Evolutionary conservation across 2,888 invertebrate genomes (phyloP), one percentile per base, ranked within the genome.

Genomic region (Tenthredo distinguenda): DNA sequence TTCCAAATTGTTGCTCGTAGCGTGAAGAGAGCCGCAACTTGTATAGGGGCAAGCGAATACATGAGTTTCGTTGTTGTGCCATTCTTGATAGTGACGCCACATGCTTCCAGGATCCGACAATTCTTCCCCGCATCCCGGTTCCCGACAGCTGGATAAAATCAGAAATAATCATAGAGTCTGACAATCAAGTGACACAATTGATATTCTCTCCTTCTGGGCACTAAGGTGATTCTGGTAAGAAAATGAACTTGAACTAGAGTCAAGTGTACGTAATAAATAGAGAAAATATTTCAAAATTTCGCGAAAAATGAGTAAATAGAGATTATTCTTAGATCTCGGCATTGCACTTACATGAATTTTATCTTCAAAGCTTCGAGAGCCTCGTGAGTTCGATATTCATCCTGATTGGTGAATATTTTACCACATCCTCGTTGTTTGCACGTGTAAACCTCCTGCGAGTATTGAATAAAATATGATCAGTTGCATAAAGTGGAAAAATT

Each of bases 11-110:
- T 90, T 91, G 85, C 91, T 91, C 0, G 91, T 91, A 7, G 89
- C 87, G 84, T 93, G 93, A 21, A 92, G 88, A 5, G 93, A 91
- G 43, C 90, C 91, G 43, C 93, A 93, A 84, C 91, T 92, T 0
- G 93, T 93, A 58, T 93, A 93, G 0, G 93, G 93, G 88, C 93
- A 93, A 5, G 92, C 89, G 84, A 92, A 93, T 40, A 91, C 91
- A 85, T 91, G 93, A 18, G 91, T 92, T 85, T 93, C 93, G 68
- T 91, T 91, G 85, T 92, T 93, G 86, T 93, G 93, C 91, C 92
- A 93, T 87, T 93, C 93, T 87, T 92, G 93, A 87, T 93, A 93
- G 86, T 93, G 93, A 76, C 93, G 91, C 93, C 93, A 93, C 93
- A 93, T 93, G 68, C 92, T 92, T 72, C 93, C 93, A n/a, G 93